A percentile compares a stretch with the other conserved stretches of the same genome.
These are phyloP conservation scores for Chaetops frenatus DNA, from an alignment of 2,113 vertebrate genomes.

Conservation along the genomic window DNA sequence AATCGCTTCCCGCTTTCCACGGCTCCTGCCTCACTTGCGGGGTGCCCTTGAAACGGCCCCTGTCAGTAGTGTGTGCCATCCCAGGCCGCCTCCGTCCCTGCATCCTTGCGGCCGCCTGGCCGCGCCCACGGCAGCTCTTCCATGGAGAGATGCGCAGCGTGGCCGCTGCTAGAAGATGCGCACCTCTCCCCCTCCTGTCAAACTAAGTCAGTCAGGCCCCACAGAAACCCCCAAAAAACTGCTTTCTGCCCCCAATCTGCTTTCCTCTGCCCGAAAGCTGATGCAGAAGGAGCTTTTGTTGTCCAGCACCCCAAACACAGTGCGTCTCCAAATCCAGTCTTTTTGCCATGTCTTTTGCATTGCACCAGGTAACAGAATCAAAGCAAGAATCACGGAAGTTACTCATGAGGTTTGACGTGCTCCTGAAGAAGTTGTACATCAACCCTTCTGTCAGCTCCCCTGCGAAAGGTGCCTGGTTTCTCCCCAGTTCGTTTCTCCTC, in stretches of 20 bases:
- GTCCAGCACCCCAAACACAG: accelerated
- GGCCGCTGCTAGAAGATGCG: accelerated
- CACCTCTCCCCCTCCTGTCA: accelerated
- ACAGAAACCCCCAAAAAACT: not conserved
- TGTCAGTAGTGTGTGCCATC: accelerated
- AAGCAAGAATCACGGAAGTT: not conserved
- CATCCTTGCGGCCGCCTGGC: accelerated
- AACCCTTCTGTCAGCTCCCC: accelerated
- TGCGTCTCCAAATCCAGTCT: accelerated
- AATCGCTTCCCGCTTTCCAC: accelerated
- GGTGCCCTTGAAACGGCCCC: accelerated
- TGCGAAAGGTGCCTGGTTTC: not conserved
- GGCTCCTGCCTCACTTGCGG: accelerated
- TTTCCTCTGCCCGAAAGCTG: accelerated
- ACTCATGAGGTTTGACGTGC: accelerated
- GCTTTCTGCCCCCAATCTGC: accelerated
- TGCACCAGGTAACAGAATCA: not conserved
- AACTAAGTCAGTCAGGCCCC: not conserved
- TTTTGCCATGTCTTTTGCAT: accelerated
- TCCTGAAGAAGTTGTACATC: too few species aligned
- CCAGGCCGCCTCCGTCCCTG: accelerated
- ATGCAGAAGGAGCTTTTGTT: not conserved
- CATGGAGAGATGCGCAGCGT: accelerated
- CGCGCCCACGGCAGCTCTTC: accelerated
- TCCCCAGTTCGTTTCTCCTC: not conserved